phyloP scores from a whole-genome alignment of 2,797 vertebrate species.

The Alosa sapidissima region DNA sequence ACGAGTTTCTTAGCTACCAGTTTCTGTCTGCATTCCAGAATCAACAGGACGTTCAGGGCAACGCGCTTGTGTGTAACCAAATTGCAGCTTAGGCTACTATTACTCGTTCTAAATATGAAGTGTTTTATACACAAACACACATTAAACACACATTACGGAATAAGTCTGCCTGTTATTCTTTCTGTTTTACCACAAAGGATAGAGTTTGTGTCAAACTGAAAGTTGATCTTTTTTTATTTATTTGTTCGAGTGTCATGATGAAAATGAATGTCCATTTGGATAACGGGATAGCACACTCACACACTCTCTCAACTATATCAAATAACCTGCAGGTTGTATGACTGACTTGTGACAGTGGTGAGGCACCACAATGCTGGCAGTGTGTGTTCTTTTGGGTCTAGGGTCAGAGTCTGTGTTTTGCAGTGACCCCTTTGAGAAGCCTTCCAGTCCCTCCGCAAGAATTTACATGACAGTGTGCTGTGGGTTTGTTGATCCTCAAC shows the following conservation, averaged over 20 bases:
- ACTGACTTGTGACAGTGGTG: not conserved
- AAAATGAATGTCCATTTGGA: not conserved
- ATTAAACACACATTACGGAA: no score
- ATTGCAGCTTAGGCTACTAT: not conserved
- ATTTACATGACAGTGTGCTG: not conserved
- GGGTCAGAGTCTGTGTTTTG: not conserved
- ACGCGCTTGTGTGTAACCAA: not conserved
- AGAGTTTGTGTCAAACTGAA: not conserved
- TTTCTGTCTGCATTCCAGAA: slow-evolving; percentile 17
- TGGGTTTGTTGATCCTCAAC: not conserved
- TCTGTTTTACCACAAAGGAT: not conserved
- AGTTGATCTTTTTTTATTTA: not conserved
- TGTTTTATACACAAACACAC: no score
- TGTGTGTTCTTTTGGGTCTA: not conserved
- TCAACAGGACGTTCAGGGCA: slow-evolving; percentile 3
- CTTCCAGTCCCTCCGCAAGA: not conserved
- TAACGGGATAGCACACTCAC: not conserved
- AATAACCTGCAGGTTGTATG: not conserved
- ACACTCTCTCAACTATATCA: no score
- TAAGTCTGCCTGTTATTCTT: not conserved
- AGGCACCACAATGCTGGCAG: not conserved
- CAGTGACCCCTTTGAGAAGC: not conserved
- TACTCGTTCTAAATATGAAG: not conserved
- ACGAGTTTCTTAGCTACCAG: not conserved
- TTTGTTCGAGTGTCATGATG: not conserved